phyloP scores from a whole-genome alignment of 2,888 invertebrate genomes.

The Melanostoma mellinum region DNA sequence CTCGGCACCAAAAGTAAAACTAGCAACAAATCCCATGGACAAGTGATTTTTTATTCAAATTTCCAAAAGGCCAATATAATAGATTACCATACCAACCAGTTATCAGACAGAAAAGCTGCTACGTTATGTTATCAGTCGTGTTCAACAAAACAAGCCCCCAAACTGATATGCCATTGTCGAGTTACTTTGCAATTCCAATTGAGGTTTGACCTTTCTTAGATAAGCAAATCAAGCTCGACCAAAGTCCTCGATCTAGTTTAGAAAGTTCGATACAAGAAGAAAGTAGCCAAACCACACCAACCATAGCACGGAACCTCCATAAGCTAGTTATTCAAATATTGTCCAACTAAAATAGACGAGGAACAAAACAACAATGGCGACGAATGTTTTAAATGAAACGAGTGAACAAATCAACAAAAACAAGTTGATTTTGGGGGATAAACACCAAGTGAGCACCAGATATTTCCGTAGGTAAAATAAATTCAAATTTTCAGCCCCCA shows the following conservation, averaged over 20 bases:
- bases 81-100: neutral
- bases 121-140: conserved; percentile 33
- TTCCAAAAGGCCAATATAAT: too few species aligned
- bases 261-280: conserved; percentile 41
- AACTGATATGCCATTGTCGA: neutral
- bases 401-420: neutral
- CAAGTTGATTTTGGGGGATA: neutral
- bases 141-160: conserved; percentile 47
- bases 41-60: too few species aligned
- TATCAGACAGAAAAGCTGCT: conserved; percentile 11
- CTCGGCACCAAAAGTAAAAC: too few species aligned
- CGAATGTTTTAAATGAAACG: conserved; percentile 25
- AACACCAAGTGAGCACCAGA: conserved; percentile 11
- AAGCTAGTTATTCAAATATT: neutral
- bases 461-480: neutral
- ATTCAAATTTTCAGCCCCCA: conserved; percentile 1
- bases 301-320: neutral
- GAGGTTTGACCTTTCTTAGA: conserved; percentile 34
- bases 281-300: conserved; percentile 23
- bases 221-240: conserved; percentile 22
- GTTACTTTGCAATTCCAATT: conserved; percentile 1
- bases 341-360: conserved; percentile 22
- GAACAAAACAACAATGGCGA: neutral
- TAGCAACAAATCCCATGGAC: too few species aligned
- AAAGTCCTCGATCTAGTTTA: conserved; percentile 22